A percentile compares a stretch with the other conserved stretches of the same genome.
phyloP scores from a whole-genome alignment of 2,797 vertebrate species.

The Botia kubotai region DNA sequence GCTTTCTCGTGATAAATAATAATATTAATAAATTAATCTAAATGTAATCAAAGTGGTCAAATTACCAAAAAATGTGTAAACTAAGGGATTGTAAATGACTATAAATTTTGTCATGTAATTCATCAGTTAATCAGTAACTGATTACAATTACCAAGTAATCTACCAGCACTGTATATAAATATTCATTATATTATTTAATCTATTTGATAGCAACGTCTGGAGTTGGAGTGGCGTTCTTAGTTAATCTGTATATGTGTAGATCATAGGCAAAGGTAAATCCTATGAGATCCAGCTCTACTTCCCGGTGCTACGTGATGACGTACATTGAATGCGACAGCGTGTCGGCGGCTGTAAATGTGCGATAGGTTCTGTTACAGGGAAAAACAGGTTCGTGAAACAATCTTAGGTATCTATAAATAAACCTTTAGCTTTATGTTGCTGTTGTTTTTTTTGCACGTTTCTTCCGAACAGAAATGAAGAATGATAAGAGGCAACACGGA shows the following conservation, averaged over 20 bases:
- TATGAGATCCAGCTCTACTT: background rate
- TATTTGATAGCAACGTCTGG: too few species aligned
- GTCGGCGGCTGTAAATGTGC: background rate
- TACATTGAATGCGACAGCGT: slow-evolving; percentile 29
- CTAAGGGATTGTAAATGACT: too few species aligned
- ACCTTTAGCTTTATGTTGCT: background rate
- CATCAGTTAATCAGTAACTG: too few species aligned
- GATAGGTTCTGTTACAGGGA: slow-evolving; percentile 8
- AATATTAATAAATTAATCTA: too few species aligned
- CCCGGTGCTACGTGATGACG: slow-evolving; percentile 35
- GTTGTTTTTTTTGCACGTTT: background rate
- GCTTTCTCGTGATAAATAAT: too few species aligned
- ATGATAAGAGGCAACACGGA: background rate
- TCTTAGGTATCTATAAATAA: background rate
- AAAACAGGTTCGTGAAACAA: slow-evolving; percentile 50
- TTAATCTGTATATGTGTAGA: background rate
- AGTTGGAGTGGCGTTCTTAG: too few species aligned
- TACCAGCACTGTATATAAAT: too few species aligned
- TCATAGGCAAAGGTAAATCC: background rate
- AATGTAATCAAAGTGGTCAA: too few species aligned
- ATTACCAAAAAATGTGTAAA: too few species aligned
- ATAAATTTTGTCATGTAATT: too few species aligned
- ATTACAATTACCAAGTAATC: too few species aligned
- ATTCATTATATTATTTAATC: too few species aligned
- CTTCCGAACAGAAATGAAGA: background rate